Evolutionary conservation across 2,113 vertebrate genomes (phyloP), one percentile per base, ranked within the genome.

Genomic region (Stigmatopora nigra): DNA sequence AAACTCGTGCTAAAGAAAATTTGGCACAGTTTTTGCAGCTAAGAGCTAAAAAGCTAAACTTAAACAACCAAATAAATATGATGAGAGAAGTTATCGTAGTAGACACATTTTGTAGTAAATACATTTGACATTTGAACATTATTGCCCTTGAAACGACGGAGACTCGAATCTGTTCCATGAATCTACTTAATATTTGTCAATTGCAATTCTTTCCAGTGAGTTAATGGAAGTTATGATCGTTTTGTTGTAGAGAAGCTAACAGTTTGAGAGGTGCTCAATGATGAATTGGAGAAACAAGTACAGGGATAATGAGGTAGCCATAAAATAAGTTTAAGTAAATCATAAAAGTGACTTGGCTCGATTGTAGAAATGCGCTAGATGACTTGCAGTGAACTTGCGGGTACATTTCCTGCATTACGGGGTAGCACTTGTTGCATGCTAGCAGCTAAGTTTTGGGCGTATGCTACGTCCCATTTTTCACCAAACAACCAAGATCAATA

Each of bases 371-470:
- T 1, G 25, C 12, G 25, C 19, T 2, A 15, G 59, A 6, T 45
- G 45, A 45, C 12, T 19, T 56, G 13, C 3, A 25, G 15, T 3
- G 44, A 61, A 45, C 59, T 15, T 22, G 4, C 35, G 17, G 17
- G 15, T 15, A 11, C 22, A 11, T 49, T n/a, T 55, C 20, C 75
- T 67, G 59, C 61, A 67, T 49, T 61, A 71, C 35, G 4, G 38
- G 3, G 17, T 75, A 86, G 69, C 82, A 87, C 87, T 88, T 87
- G 85, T 87, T 87, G 85, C 73, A 55, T 59, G 82, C 73, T 84
- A 84, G 15, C 17, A 62, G 52, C 62, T 82, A 88, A 84, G 63
- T 82, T 88, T 82, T 66, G 85, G 87, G 87, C 87, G 87, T 87
- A 61, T 82, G 77, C 66, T 64, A 9, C 64, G 38, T 55, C 41